Percentiles rank a stretch among this genome's conserved stretches.
phyloP scores from a whole-genome alignment of 2,113 vertebrate species.

The Varanus komodoensis region DNA sequence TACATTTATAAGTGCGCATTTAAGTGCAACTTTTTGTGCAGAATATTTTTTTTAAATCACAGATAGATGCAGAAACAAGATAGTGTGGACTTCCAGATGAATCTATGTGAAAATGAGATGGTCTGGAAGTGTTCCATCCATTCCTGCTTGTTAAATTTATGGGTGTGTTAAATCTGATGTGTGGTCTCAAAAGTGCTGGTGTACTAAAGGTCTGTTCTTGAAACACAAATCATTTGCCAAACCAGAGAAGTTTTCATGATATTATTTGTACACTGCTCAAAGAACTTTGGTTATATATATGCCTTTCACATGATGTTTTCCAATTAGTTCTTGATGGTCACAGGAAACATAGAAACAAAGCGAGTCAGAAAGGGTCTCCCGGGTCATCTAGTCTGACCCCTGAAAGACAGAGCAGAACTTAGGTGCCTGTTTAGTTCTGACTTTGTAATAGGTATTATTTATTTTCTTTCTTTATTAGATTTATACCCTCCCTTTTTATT shows the following conservation, averaged over 20 bases:
- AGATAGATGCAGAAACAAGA: not conserved
- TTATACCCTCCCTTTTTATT: too few relatives aligned
- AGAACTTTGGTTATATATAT: not conserved
- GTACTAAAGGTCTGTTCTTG: not conserved
- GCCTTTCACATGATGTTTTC: not conserved
- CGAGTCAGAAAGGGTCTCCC: too few relatives aligned
- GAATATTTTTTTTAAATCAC: not conserved
- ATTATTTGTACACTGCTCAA: not conserved
- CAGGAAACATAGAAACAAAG: not conserved
- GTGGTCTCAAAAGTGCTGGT: too few relatives aligned
- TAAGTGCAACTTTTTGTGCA: not conserved
- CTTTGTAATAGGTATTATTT: too few relatives aligned
- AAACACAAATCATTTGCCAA: not conserved
- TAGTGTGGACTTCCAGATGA: not conserved
- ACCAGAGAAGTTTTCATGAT: not conserved
- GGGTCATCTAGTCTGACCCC: too few relatives aligned
- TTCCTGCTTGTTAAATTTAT: not conserved
- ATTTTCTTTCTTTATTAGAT: too few relatives aligned
- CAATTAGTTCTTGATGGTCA: not conserved
- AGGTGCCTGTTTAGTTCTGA: too few relatives aligned
- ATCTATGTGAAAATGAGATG: not conserved
- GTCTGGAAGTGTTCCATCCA: not conserved
- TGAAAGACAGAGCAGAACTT: too few relatives aligned
- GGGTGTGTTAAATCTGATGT: not conserved
- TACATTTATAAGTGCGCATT: not conserved